phyloP scores from a whole-genome alignment of 2,113 vertebrate genomes.

The Chascanopsetta lugubris region DNA sequence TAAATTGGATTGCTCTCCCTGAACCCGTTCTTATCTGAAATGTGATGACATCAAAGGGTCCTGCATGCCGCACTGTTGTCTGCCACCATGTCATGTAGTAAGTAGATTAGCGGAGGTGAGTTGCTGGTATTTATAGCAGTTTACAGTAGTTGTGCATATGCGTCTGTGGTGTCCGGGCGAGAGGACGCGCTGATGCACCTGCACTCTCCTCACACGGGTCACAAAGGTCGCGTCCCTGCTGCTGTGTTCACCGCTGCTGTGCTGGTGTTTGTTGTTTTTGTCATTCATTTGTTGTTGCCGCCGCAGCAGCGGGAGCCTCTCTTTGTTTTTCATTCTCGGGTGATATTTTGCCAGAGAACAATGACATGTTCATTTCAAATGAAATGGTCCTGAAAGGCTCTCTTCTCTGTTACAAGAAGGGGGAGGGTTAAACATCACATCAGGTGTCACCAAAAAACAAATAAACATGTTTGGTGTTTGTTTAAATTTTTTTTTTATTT shows the following conservation, averaged over 20 bases:
- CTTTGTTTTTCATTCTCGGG: neutral
- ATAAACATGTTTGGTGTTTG: too few relatives aligned
- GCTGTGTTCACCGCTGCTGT: constrained; percentile 4
- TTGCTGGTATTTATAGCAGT: constrained; percentile 37
- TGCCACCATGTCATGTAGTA: constrained; percentile 5
- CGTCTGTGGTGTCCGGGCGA: constrained; percentile 10
- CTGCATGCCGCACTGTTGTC: constrained; percentile 16
- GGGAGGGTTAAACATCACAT: too few relatives aligned
- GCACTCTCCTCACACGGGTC: constrained; percentile 5
- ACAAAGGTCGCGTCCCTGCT: constrained; percentile 21
- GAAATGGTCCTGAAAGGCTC: neutral
- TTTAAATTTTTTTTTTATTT: too few relatives aligned
- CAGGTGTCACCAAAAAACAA: too few relatives aligned
- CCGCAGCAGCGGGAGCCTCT: neutral
- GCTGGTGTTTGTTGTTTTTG: neutral
- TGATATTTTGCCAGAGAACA: neutral
- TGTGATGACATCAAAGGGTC: constrained; percentile 52
- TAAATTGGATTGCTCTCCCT: constrained; percentile 63
- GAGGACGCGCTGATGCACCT: constrained; percentile 31
- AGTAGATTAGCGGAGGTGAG: constrained; percentile 19
- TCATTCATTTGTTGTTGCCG: neutral
- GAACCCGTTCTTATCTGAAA: constrained; percentile 56
- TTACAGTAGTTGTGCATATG: constrained; percentile 16
- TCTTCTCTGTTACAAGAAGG: neutral
- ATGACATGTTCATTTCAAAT: neutral